Evolutionary conservation across 1,140 invertebrate genomes (phyloP).

Genomic region (Drosophila arawakana): DNA sequence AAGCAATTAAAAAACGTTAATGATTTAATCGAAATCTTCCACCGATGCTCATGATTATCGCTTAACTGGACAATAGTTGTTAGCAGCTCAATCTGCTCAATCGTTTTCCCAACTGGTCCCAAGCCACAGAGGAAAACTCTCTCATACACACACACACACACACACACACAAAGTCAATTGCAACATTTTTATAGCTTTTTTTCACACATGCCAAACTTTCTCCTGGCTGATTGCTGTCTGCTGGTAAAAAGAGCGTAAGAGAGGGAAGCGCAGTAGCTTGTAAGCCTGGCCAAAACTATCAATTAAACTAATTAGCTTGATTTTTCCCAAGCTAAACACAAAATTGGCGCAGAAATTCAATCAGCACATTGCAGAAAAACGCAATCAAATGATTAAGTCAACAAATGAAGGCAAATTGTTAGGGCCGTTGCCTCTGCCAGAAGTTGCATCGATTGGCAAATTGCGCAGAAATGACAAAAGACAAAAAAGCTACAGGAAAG

Average conservation of each 20-base stretch:
- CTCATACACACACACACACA: slow-evolving; percentile 4
- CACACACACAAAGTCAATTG: not conserved
- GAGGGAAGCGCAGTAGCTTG: slow-evolving; percentile 3
- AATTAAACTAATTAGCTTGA: slow-evolving; percentile 81
- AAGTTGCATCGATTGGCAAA: slow-evolving; percentile 23
- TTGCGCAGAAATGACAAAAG: slow-evolving; percentile 16
- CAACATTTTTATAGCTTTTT: not conserved
- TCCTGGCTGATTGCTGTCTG: slow-evolving; percentile 7
- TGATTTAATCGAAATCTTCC: not conserved
- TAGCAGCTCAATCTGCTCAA: not conserved
- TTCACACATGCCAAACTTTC: slow-evolving; percentile 29
- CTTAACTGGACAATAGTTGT: not conserved
- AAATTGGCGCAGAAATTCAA: slow-evolving; percentile 68
- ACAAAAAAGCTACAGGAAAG: not conserved
- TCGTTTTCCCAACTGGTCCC: slow-evolving; percentile 7
- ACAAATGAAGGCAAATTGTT: slow-evolving; percentile 80
- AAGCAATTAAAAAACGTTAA: not conserved
- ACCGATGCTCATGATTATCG: slow-evolving; percentile 1
- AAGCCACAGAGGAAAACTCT: slow-evolving; percentile 1
- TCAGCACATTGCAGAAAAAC: slow-evolving; percentile 76
- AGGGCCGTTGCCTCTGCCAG: slow-evolving; percentile 40
- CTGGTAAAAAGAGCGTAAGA: not conserved
- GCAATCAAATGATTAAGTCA: slow-evolving; percentile 82
- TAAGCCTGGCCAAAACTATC: slow-evolving; percentile 62
- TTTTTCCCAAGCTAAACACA: slow-evolving; percentile 52